Evolutionary conservation across 1,140 invertebrate species (phyloP).

Genomic region (Drosophila takahashii): DNA sequence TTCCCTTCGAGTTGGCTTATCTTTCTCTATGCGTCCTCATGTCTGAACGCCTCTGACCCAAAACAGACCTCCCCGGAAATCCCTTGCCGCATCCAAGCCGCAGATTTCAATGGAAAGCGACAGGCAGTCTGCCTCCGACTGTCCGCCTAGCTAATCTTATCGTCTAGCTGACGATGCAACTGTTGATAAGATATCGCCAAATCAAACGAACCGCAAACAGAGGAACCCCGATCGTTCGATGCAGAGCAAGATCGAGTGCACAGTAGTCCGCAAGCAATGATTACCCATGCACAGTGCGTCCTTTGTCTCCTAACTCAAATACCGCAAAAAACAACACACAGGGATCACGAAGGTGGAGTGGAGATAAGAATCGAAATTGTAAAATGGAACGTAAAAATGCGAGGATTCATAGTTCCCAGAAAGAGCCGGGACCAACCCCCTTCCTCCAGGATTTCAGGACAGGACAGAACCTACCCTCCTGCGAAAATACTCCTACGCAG

Average conservation of each 20-base stretch:
- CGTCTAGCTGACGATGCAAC: constrained; percentile 50
- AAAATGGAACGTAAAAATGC: constrained; percentile 79
- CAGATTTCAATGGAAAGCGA: constrained; percentile 58
- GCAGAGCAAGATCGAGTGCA: constrained; percentile 37
- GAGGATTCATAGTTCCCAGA: constrained; percentile 43
- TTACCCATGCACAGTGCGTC: constrained; percentile 52
- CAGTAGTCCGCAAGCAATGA: constrained; percentile 68
- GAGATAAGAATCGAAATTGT: constrained; percentile 76
- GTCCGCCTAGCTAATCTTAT: constrained; percentile 52
- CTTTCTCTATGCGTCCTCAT: constrained; percentile 15
- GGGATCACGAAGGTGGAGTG: constrained; percentile 9
- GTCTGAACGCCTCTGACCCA: constrained; percentile 49
- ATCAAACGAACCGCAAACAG: constrained; percentile 68
- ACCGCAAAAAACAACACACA: constrained; percentile 51
- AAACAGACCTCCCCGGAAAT: constrained; percentile 38
- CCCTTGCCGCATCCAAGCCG: constrained; percentile 23
- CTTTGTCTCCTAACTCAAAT: constrained; percentile 73
- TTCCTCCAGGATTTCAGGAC: constrained; percentile 2
- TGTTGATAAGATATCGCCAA: constrained; percentile 53
- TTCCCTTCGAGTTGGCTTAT: constrained; percentile 24
- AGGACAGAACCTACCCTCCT: constrained; percentile 49
- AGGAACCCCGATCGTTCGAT: constrained; percentile 29
- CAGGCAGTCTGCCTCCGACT: constrained; percentile 58
- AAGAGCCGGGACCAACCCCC: constrained; percentile 26
- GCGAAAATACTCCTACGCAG: constrained; percentile 58